These are phyloP conservation scores for Ichneumon xanthorius DNA, from an alignment of 2,888 invertebrate species.

Conservation along the genomic window DNA sequence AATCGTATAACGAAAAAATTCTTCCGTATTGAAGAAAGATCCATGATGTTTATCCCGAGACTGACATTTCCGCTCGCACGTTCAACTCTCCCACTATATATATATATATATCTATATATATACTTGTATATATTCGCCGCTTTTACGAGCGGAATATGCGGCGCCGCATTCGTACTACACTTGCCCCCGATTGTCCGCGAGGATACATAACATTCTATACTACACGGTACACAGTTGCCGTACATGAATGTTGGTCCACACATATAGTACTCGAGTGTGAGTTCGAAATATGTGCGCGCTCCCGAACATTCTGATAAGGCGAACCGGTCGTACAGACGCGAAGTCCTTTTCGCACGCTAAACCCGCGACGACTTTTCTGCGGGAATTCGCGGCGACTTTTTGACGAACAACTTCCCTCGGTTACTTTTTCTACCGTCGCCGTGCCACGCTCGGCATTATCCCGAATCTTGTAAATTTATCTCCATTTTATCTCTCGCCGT, in stretches of 20 bases:
- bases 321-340: background rate
- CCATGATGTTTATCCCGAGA: background rate
- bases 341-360: slow-evolving; percentile 9
- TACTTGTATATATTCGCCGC: slow-evolving; percentile 11
- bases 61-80: slow-evolving; percentile 21
- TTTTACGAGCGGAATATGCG: slow-evolving; percentile 34
- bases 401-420: slow-evolving; percentile 51
- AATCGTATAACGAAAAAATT: background rate
- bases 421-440: background rate
- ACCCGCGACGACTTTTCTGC: slow-evolving; percentile 4
- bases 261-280: background rate
- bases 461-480: background rate
- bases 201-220: slow-evolving; percentile 15
- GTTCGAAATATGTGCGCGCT: slow-evolving; percentile 9
- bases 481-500: background rate
- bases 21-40: background rate
- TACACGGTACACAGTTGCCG: background rate
- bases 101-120: background rate
- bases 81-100: background rate
- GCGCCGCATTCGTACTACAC: slow-evolving; percentile 7
- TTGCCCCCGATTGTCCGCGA: slow-evolving; percentile 35
- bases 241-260: slow-evolving; percentile 2
- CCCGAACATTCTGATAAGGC: slow-evolving; percentile 33
- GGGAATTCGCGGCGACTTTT: slow-evolving; percentile 49
- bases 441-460: background rate